These are phyloP conservation scores for Drosophila bipectinata DNA, from an alignment of 1,140 invertebrate genomes.

Conservation along the genomic window DNA sequence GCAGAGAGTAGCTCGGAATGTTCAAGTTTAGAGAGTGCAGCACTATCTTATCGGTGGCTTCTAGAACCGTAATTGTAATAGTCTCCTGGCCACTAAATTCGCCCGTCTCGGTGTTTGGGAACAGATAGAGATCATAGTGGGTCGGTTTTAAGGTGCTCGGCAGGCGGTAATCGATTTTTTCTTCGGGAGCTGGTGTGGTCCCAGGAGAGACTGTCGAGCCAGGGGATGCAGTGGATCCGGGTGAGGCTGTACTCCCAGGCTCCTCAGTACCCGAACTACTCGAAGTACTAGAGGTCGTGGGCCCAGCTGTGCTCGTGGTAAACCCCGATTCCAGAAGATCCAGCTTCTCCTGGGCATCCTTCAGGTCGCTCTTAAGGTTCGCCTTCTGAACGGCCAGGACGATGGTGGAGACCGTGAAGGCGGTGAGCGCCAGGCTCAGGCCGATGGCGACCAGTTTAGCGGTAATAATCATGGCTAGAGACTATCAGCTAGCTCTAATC, in stretches of 20 bases:
- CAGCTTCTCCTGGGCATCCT: slow-evolving; percentile 68
- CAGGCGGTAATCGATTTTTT: slow-evolving; percentile 86
- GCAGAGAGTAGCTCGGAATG: slow-evolving; percentile 41
- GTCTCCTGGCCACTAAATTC: slow-evolving; percentile 89
- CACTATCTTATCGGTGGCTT: slow-evolving; percentile 86
- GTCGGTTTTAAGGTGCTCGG: slow-evolving; percentile 87
- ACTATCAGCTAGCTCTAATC: slow-evolving; percentile 37
- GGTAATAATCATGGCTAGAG: slow-evolving; percentile 67
- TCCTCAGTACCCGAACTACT: neutral
- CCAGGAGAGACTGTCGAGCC: slow-evolving; percentile 11
- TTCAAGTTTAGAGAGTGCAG: slow-evolving; percentile 87
- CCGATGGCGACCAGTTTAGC: slow-evolving; percentile 72
- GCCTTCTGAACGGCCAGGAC: slow-evolving; percentile 82
- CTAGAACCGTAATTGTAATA: slow-evolving; percentile 87
- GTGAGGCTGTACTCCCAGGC: slow-evolving; percentile 11
- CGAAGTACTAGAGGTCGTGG: neutral
- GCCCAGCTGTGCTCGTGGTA: slow-evolving; percentile 13
- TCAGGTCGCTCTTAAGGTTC: slow-evolving; percentile 51
- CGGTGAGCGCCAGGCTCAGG: slow-evolving; percentile 70
- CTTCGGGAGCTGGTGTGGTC: slow-evolving; percentile 44
- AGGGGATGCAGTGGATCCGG: neutral
- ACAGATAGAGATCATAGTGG: slow-evolving; percentile 90
- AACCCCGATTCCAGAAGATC: slow-evolving; percentile 52
- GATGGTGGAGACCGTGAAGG: slow-evolving; percentile 84
- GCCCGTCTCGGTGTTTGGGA: slow-evolving; percentile 89